These are phyloP conservation scores for Danio choprae DNA, from an alignment of 2,797 vertebrate species.

Conservation along the genomic window DNA sequence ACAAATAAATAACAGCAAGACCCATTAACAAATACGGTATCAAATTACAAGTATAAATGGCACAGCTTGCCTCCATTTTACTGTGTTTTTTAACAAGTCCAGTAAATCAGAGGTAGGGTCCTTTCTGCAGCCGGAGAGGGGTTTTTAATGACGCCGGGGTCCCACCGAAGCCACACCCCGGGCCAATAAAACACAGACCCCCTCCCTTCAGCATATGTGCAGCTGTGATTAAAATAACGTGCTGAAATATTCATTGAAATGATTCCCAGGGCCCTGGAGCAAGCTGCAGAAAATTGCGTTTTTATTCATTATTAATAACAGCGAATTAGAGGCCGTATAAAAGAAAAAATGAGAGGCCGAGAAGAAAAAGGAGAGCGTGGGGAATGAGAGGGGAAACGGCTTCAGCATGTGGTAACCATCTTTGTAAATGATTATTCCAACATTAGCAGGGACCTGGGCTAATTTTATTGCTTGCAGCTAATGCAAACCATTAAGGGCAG, in stretches of 20 bases:
- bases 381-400: conserved; percentile 76
- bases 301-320: conserved; percentile 99
- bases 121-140: conserved; percentile 87
- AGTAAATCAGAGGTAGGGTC: conserved; percentile 93
- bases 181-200: conserved; percentile 86
- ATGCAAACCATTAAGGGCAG: conserved; percentile 89
- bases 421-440: conserved; percentile 97
- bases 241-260: conserved; percentile 99
- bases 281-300: conserved; percentile 93
- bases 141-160: conserved; percentile 89
- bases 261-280: conserved; percentile 92
- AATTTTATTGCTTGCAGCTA: conserved; percentile 91
- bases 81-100: conserved; percentile 94
- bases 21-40: conserved; percentile 93
- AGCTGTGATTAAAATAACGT: conserved; percentile 99
- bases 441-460: conserved; percentile 85
- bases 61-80: conserved; percentile 88
- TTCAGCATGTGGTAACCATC: conserved; percentile 95
- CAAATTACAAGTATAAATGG: conserved; percentile 95
- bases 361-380: conserved; percentile 54
- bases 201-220: conserved; percentile 70
- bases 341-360: conserved; percentile 50
- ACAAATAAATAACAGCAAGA: conserved; percentile 86
- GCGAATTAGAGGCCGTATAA: conserved; percentile 89
- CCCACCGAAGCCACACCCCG: conserved; percentile 86